Percentiles rank a stretch among this genome's conserved stretches.
Evolutionary conservation across 2,113 vertebrate species (phyloP).

Genomic region (Oncorhynchus mykiss): DNA sequence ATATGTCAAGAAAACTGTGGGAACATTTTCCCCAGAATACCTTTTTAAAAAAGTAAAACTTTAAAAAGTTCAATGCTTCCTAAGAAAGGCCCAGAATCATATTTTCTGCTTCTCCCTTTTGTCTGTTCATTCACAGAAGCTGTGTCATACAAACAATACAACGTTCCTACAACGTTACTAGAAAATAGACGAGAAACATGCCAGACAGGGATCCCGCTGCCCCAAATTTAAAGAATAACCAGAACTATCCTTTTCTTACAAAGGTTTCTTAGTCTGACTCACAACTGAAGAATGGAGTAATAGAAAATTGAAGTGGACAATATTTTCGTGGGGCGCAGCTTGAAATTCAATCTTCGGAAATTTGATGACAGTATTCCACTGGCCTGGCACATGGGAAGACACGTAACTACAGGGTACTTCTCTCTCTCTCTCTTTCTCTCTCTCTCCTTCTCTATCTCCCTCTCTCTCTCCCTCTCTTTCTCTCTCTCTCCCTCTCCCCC

Average conservation of each 20-base stretch:
- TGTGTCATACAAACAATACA: not conserved
- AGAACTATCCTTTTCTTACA: slow-evolving; percentile 57
- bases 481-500: not conserved
- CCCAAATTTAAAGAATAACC: slow-evolving; percentile 44
- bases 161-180: slow-evolving; percentile 17
- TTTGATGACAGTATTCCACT: slow-evolving; percentile 62
- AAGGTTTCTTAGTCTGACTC: slow-evolving; percentile 66
- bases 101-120: slow-evolving; percentile 20
- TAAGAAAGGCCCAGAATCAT: not conserved
- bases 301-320: slow-evolving; percentile 58
- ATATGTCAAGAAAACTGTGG: slow-evolving; percentile 13
- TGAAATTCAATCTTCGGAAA: slow-evolving; percentile 66
- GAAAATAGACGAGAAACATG: too few species aligned
- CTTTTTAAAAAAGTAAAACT: not conserved
- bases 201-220: slow-evolving; percentile 24
- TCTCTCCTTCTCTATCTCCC: not conserved
- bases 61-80: not conserved
- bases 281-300: slow-evolving; percentile 58
- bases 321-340: slow-evolving; percentile 44
- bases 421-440: slow-evolving; percentile 11
- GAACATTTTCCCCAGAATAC: not conserved
- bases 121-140: not conserved
- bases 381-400: slow-evolving; percentile 61
- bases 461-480: slow-evolving; percentile 29
- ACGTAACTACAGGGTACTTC: slow-evolving; percentile 51